Evolutionary conservation across 2,888 invertebrate species (phyloP).

Genomic region (Drosophila paracracens): DNA sequence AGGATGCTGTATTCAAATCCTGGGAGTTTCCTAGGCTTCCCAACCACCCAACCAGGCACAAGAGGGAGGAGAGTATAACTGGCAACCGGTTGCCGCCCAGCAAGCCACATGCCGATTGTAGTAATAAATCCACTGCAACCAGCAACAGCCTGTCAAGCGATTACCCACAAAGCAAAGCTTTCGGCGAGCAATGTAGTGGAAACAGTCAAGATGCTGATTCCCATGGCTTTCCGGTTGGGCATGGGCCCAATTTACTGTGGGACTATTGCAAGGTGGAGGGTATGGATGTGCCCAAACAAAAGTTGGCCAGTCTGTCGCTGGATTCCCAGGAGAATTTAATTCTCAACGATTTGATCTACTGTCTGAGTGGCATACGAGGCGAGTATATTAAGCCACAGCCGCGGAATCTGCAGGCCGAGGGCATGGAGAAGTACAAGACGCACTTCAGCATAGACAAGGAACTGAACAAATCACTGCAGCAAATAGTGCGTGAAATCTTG

Average conservation of each 20-base stretch:
- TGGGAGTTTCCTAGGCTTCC: not conserved
- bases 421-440: slow-evolving; percentile 84
- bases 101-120: not conserved
- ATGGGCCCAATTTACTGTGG: slow-evolving; percentile 77
- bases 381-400: slow-evolving; percentile 87
- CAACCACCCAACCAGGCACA: not conserved
- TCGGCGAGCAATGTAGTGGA: not conserved
- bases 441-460: slow-evolving; percentile 89
- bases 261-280: slow-evolving; percentile 77
- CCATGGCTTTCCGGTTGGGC: slow-evolving; percentile 40
- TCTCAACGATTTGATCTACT: slow-evolving; percentile 92
- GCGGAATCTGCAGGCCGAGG: not conserved
- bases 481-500: slow-evolving; percentile 87
- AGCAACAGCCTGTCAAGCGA: not conserved
- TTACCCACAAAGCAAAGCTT: not conserved
- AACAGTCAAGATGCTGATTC: not conserved
- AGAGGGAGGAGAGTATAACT: not conserved
- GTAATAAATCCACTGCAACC: not conserved
- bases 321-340: slow-evolving; percentile 93
- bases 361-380: slow-evolving; percentile 91
- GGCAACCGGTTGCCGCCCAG: not conserved
- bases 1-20: not conserved
- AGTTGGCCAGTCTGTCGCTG: slow-evolving; percentile 87
- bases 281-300: slow-evolving; percentile 62
- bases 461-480: slow-evolving; percentile 89